Conservation (phyloP, 2,797 vertebrate genomes). For the Sebastiscus albofasciatus region DNA sequence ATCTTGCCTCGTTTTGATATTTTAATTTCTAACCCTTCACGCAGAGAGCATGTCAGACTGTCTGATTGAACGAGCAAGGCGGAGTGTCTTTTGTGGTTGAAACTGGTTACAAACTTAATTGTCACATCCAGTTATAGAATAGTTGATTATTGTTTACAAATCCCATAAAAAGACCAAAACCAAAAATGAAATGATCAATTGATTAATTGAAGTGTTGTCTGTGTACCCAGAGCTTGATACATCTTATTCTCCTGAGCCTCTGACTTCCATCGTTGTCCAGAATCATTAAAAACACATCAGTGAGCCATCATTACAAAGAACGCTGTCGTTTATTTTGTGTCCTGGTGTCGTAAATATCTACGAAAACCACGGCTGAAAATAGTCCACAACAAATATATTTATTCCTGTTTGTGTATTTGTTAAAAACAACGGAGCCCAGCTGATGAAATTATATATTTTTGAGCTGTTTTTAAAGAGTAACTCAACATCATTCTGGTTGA, state of each 20-base stretch:
- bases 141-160: neutral
- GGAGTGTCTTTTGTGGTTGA: neutral
- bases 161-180: neutral
- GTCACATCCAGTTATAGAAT: neutral
- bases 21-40: neutral
- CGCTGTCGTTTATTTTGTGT: neutral
- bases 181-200: neutral
- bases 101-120: neutral
- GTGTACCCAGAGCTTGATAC: neutral
- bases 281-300: neutral
- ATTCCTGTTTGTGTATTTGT: neutral
- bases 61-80: neutral
- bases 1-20: constrained; percentile 11
- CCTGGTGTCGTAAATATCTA: neutral
- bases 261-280: neutral
- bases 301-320: neutral
- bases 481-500: neutral
- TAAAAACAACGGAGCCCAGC: neutral
- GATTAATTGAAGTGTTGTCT: neutral
- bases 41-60: neutral
- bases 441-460: neutral
- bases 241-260: neutral
- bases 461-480: neutral
- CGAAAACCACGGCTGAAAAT: neutral
- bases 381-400: neutral